Conservation (phyloP, 2,113 vertebrate genomes). For the Salvelinus namaycush region DNA sequence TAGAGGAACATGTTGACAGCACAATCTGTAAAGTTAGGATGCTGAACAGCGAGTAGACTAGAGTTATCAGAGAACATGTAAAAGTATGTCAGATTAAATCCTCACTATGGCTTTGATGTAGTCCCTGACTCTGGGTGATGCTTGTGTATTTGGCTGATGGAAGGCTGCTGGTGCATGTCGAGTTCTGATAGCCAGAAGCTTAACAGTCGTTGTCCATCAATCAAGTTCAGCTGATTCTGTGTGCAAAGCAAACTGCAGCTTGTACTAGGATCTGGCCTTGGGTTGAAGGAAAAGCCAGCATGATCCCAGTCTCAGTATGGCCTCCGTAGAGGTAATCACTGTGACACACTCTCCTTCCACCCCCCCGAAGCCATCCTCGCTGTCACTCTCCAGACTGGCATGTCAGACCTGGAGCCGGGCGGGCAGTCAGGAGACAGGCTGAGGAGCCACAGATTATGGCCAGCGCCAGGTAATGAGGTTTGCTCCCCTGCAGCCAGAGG, state of each 20-base stretch:
- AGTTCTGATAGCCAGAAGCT: too few species aligned
- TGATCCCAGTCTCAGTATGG: slow-evolving; percentile 27
- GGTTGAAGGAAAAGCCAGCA: slow-evolving; percentile 33
- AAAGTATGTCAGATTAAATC: not conserved
- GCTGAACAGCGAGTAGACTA: too few species aligned
- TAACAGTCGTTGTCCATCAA: too few species aligned
- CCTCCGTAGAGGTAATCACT: slow-evolving; percentile 46
- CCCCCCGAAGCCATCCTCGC: not conserved
- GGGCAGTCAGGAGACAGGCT: slow-evolving; percentile 4
- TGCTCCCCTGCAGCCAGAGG: slow-evolving; percentile 32
- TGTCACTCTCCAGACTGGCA: slow-evolving; percentile 13
- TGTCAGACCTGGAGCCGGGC: not conserved
- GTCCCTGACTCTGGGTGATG: slow-evolving; percentile 26
- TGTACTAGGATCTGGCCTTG: slow-evolving; percentile 7
- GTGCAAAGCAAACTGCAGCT: slow-evolving; percentile 23
- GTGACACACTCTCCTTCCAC: slow-evolving; percentile 24
- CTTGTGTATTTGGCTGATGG: slow-evolving; percentile 10
- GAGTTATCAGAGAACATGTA: not conserved
- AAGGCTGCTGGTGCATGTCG: slow-evolving; percentile 18
- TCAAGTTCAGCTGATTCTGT: slow-evolving; percentile 48
- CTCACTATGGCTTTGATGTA: not conserved
- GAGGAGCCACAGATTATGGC: not conserved
- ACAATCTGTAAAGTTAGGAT: not conserved
- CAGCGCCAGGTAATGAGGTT: slow-evolving; percentile 33
- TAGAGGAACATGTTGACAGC: not conserved